phyloP scores from a whole-genome alignment of 2,888 invertebrate species.

The Eulithis testata region DNA sequence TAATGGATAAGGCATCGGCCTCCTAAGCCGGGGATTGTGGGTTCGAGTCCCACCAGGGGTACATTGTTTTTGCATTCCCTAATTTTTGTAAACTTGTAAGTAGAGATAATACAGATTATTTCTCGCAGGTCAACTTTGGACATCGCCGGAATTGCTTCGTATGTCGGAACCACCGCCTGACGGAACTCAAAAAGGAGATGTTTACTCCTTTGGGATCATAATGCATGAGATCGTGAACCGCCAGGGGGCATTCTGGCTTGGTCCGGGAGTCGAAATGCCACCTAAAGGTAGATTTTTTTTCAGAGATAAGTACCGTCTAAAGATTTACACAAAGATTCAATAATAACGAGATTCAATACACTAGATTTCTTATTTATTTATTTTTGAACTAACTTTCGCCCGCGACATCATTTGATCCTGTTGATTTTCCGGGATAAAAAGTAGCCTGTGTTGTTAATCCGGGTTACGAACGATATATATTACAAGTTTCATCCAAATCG shows the following conservation, averaged over 20 bases:
- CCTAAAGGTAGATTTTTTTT: slow-evolving; percentile 86
- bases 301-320: too few relatives aligned
- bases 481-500: too few relatives aligned
- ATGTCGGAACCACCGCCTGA: slow-evolving; percentile 86
- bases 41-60: slow-evolving; percentile 91
- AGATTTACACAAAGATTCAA: too few relatives aligned
- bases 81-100: background rate
- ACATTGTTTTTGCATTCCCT: slow-evolving; percentile 43
- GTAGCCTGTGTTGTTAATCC: too few relatives aligned
- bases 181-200: slow-evolving; percentile 95
- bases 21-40: slow-evolving; percentile 91
- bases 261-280: slow-evolving; percentile 84
- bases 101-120: background rate
- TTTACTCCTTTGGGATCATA: slow-evolving; percentile 97
- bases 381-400: too few relatives aligned
- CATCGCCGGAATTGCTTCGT: slow-evolving; percentile 94
- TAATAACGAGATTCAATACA: too few relatives aligned
- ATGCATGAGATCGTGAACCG: slow-evolving; percentile 96
- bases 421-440: too few relatives aligned
- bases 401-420: too few relatives aligned
- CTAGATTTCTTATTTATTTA: too few relatives aligned
- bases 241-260: slow-evolving; percentile 94
- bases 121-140: slow-evolving; percentile 92
- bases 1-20: slow-evolving; percentile 92
- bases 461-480: too few relatives aligned